Percentiles rank a stretch among this genome's conserved stretches.
Evolutionary conservation across 2,113 vertebrate species (phyloP).

Genomic region (Capreolus pygargus): DNA sequence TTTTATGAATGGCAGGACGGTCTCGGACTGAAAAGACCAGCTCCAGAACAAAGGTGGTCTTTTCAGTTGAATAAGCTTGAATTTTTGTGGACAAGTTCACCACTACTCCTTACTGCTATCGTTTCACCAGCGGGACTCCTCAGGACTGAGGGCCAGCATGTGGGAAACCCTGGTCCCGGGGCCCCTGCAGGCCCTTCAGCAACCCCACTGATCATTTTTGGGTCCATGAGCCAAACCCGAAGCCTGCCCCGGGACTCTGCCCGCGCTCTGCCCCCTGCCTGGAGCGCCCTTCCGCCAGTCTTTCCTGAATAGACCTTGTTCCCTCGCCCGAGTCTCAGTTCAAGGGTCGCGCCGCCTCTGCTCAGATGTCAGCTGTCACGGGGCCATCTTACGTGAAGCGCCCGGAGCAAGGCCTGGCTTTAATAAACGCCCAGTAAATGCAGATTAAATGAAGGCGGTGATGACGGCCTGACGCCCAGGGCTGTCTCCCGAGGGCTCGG

Average conservation of each 20-base stretch:
- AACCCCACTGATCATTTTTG: neutral
- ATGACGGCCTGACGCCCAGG: fast-evolving
- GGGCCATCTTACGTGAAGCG: fast-evolving
- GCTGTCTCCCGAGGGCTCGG: neutral
- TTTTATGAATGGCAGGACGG: neutral
- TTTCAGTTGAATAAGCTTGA: neutral
- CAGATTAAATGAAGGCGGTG: too few relatives aligned
- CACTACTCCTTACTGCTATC: fast-evolving
- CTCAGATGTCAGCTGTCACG: neutral
- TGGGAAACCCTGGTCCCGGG: neutral
- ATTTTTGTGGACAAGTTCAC: fast-evolving
- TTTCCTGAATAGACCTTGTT: neutral
- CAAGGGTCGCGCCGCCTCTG: neutral
- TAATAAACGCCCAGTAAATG: neutral
- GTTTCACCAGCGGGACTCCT: neutral
- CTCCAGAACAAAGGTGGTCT: neutral
- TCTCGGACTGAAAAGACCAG: neutral
- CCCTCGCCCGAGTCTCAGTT: neutral
- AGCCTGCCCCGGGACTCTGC: neutral
- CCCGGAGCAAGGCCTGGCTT: neutral
- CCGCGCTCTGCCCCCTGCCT: fast-evolving
- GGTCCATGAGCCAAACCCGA: neutral
- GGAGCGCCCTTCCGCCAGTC: neutral
- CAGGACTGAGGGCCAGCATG: neutral
- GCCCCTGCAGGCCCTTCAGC: neutral